phyloP scores from a whole-genome alignment of 2,888 invertebrate species.

The Microctonus aethiopoides region DNA sequence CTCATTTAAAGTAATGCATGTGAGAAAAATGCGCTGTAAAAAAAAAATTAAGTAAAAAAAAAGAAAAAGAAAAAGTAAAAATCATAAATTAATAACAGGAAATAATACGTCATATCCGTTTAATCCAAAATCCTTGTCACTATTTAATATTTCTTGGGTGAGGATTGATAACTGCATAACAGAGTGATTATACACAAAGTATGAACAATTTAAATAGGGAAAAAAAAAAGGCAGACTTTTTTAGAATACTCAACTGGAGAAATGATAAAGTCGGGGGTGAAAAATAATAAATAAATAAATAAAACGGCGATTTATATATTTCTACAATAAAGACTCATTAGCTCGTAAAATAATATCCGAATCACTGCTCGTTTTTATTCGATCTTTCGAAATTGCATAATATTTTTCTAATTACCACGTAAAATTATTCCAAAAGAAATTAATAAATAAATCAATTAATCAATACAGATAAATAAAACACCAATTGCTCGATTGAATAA shows the following conservation, averaged over 20 bases:
- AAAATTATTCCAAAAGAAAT: constrained; percentile 1
- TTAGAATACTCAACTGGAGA: constrained; percentile 15
- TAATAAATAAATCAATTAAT: constrained; percentile 16
- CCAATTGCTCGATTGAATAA: constrained; percentile 26
- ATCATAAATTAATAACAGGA: constrained; percentile 35
- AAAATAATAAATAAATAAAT: not conserved
- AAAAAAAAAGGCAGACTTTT: constrained; percentile 5
- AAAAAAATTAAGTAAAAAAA: constrained; percentile 15
- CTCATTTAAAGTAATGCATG: constrained; percentile 14
- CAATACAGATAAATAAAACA: constrained; percentile 35
- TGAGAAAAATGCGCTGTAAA: not conserved
- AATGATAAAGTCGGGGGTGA: not conserved
- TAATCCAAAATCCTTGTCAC: constrained; percentile 29
- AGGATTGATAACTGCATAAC: constrained; percentile 3
- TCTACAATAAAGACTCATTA: constrained; percentile 38
- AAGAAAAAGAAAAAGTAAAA: not conserved
- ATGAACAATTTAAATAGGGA: not conserved
- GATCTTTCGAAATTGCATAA: constrained; percentile 50
- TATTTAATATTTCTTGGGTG: constrained; percentile 31
- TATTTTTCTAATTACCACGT: constrained; percentile 52
- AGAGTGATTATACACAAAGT: not conserved
- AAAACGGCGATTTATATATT: constrained; percentile 42
- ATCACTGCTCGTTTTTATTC: constrained; percentile 31
- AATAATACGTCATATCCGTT: constrained; percentile 42
- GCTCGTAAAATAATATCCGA: constrained; percentile 31